Evolutionary conservation across 2,113 vertebrate species (phyloP).

Genomic region (Myotis lucifugus): DNA sequence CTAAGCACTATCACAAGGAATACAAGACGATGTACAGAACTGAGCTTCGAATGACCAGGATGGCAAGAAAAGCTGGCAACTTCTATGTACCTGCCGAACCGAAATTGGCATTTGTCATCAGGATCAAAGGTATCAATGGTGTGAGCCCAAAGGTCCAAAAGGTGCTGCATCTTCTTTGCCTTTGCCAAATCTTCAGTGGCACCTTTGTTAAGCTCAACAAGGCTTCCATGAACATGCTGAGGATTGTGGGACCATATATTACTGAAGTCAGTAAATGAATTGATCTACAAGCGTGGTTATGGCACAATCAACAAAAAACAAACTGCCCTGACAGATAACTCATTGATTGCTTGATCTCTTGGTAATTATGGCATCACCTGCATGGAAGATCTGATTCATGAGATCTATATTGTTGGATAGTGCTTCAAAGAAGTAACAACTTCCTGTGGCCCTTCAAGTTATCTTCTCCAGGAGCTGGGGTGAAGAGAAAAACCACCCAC

Average conservation of each 20-base stretch:
- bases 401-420: not conserved
- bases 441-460: not conserved
- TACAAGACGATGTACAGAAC: too few relatives aligned
- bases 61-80: too few relatives aligned
- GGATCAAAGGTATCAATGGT: not conserved
- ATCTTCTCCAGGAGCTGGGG: not conserved
- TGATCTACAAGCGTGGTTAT: not conserved
- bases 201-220: not conserved
- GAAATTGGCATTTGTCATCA: too few relatives aligned
- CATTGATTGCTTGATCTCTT: not conserved
- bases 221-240: not conserved
- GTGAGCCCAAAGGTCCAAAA: not conserved
- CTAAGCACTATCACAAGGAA: too few relatives aligned
- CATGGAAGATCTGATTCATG: not conserved
- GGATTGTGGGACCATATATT: not conserved
- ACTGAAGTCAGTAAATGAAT: not conserved
- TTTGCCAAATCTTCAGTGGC: not conserved
- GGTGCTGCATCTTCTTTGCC: not conserved
- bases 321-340: not conserved
- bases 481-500: not conserved
- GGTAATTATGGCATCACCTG: not conserved
- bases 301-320: not conserved
- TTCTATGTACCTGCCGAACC: too few relatives aligned
- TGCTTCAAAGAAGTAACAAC: not conserved
- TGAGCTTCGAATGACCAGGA: too few relatives aligned